Percentiles rank a stretch among this genome's conserved stretches.
phyloP scores from a whole-genome alignment of 2,888 invertebrate genomes.

The Macrophya annulata region DNA sequence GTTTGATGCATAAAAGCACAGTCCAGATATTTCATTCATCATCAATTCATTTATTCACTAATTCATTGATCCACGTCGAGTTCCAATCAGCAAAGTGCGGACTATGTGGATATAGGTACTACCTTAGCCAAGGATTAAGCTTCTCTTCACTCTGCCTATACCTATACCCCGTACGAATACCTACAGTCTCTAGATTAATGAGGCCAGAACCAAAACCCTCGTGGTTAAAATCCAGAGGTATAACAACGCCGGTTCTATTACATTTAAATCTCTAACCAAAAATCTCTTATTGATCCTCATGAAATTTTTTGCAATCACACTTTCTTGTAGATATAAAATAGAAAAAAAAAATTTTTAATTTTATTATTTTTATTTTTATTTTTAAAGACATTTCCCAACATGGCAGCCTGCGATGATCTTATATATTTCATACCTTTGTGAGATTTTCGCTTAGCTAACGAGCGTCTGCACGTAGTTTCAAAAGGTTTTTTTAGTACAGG shows the following conservation, averaged over 20 bases:
- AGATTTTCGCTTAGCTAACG: slow-evolving; percentile 17
- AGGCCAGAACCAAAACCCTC: background rate
- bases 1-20: background rate
- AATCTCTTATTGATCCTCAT: no score
- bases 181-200: slow-evolving; percentile 4
- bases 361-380: no score
- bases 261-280: background rate
- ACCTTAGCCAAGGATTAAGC: background rate
- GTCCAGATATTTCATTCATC: background rate
- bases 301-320: no score
- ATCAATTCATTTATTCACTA: slow-evolving; percentile 9
- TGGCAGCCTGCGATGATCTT: no score
- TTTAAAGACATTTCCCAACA: no score
- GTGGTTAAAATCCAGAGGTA: background rate
- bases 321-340: no score
- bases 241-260: background rate
- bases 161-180: background rate
- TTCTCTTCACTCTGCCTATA: background rate
- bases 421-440: background rate
- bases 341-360: no score
- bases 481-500: background rate
- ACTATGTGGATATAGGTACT: background rate
- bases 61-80: slow-evolving; percentile 17
- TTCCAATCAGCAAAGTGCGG: slow-evolving; percentile 6
- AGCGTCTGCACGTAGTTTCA: background rate